Base-by-base conservation (phyloP, 2,888 invertebrate genomes). In the Barypeithes pellucidus region DNA sequence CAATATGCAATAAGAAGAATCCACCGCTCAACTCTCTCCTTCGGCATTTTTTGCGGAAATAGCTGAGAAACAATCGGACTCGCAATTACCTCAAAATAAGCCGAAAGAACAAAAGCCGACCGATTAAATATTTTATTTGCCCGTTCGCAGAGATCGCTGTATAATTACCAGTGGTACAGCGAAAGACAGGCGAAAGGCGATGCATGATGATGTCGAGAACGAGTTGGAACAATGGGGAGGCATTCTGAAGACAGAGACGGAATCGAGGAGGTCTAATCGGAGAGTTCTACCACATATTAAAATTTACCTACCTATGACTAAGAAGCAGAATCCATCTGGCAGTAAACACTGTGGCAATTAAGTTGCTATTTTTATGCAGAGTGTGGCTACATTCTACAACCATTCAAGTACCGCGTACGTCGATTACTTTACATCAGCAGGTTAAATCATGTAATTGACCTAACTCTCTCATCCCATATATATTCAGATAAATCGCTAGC, bases 111-210 rank as follows among this genome's bases (percentile, higher is more conserved):
- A 72, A 75, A 78, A 79, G 76, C 39, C 61, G 66, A 47, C 61
- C 65, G 74, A 76, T 76, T 78, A 74, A 77, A 76, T 77, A 76
- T 78, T 79, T 78, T 76, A 77, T 77, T 71, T 77, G 68, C 57
- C 45, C 67, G 47, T 67, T 67, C 73, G 68, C 68, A 72, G 60
- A 75, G 67, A 72, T 72, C 67, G 72, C 61, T 62, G 72, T 67
- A 67, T 72, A 67, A 72, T 72, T 67, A 67, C 61, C 52, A 33
- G 61, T 45, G 54, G 54, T 70, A 70, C 41, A 54, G 33, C 54
- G 54, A 57, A 57, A 57, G 54, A 57, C 54, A 14, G 63, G 57
- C 57, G 70, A 70, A 63, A 70, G 68, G 70, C 70, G 62, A 70
- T 70, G 72, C 72, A 61, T 67, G 72, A 72, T 72, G 67, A 72